Conservation (phyloP, 2,113 vertebrate species). For the Daboia siamensis region DNA sequence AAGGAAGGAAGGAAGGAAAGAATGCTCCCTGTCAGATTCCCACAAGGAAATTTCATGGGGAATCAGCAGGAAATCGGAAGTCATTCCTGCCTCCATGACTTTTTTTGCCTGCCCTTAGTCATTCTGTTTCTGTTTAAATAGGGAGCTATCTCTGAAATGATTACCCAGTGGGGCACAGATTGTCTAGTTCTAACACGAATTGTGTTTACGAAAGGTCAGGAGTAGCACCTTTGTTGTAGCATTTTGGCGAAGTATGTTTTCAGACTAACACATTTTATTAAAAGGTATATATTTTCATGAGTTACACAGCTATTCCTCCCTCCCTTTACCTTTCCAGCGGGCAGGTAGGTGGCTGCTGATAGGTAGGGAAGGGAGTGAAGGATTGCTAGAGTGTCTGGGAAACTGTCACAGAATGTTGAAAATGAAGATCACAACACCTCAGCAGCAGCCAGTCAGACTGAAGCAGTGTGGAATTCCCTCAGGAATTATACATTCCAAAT, state of each 20-base stretch:
- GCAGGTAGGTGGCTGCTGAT: not conserved
- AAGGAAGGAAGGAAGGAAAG: too few relatives aligned
- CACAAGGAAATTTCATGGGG: not conserved
- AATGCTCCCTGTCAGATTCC: not conserved
- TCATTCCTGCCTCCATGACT: not conserved
- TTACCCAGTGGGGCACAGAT: not conserved
- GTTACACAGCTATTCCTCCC: not conserved
- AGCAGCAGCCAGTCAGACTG: not conserved
- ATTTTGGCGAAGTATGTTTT: not conserved
- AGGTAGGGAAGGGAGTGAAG: not conserved
- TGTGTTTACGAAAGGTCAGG: not conserved
- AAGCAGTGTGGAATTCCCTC: not conserved
- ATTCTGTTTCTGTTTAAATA: not conserved
- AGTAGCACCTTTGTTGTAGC: not conserved
- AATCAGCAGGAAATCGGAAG: not conserved
- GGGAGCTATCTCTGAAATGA: not conserved
- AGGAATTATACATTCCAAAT: not conserved
- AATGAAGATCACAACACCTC: not conserved
- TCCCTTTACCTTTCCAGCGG: not conserved
- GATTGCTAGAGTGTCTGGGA: not conserved
- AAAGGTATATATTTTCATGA: not conserved
- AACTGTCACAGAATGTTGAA: not conserved
- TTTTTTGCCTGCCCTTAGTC: not conserved
- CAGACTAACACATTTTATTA: not conserved
- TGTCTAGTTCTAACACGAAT: not conserved